Conservation (phyloP, 2,113 vertebrate genomes). For the Anhinga anhinga region DNA sequence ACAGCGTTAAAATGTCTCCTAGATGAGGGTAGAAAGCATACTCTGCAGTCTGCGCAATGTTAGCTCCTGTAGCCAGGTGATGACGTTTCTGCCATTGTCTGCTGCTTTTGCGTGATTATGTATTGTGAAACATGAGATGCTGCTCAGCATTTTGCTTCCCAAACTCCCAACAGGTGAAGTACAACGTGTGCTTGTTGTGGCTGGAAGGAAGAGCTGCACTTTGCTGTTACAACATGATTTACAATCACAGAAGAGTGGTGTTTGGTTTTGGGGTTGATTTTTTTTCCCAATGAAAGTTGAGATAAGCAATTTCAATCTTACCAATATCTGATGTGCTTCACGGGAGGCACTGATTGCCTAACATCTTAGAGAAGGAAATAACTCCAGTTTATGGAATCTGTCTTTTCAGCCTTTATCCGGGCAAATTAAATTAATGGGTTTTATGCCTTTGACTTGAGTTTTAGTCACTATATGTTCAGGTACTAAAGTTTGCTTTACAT, state of each 20-base stretch:
- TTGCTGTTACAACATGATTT: not conserved
- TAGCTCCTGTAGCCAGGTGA: not conserved
- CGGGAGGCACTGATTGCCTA: not conserved
- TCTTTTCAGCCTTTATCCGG: not conserved
- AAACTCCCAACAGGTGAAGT: not conserved
- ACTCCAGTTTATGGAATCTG: not conserved
- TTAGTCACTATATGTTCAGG: not conserved
- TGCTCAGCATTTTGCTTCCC: constrained; percentile 7
- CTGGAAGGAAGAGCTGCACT: not conserved
- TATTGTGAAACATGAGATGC: constrained; percentile 19
- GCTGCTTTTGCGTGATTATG: not conserved
- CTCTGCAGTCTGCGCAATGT: not conserved
- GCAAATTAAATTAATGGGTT: not conserved
- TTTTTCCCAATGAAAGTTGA: not conserved
- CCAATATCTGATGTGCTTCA: not conserved
- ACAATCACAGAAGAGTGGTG: not conserved
- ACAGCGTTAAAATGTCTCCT: not conserved
- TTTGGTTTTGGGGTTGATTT: not conserved
- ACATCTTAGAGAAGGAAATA: not conserved
- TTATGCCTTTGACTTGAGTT: not conserved
- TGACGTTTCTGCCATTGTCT: constrained; percentile 16
- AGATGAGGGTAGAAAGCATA: not conserved
- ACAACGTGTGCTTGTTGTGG: not conserved
- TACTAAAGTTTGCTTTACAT: not conserved
- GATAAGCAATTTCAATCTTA: not conserved